Conservation (phyloP, 2,113 vertebrate species). For the Ceyx cyanopectus region DNA sequence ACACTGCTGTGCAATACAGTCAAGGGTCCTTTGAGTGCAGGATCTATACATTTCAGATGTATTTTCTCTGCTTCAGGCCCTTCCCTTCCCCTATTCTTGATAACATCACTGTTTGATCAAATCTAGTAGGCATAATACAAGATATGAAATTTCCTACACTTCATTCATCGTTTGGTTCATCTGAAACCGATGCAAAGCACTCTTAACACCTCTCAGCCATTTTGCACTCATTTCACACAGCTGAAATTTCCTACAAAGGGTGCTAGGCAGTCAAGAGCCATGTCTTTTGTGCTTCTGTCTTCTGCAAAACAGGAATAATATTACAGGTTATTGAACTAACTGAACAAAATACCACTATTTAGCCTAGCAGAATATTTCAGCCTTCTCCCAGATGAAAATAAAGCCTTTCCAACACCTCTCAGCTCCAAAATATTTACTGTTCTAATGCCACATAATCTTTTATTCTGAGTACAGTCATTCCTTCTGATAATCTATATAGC, state of each 20-base stretch:
- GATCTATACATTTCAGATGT: neutral
- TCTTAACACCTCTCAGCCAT: neutral
- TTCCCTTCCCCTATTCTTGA: neutral
- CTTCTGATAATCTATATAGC: neutral
- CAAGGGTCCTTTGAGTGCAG: rapidly evolving
- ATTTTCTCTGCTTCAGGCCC: neutral
- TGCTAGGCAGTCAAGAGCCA: conserved; percentile 7
- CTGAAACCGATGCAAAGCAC: neutral
- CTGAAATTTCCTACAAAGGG: conserved; percentile 33
- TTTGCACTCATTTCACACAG: conserved; percentile 28
- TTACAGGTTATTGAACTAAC: conserved; percentile 25
- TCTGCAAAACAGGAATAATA: conserved; percentile 39
- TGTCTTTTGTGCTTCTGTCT: conserved; percentile 35
- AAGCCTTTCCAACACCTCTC: neutral
- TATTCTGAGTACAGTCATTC: neutral
- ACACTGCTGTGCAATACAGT: rapidly evolving
- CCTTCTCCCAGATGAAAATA: conserved; percentile 21
- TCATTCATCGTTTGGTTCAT: neutral
- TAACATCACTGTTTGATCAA: neutral
- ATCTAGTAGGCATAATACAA: neutral
- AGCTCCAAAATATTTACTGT: conserved; percentile 37
- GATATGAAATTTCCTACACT: neutral
- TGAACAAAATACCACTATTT: conserved; percentile 24
- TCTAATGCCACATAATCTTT: neutral
- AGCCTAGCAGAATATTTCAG: neutral